A percentile compares a stretch with the other conserved stretches of the same genome.
Conservation (phyloP, 1,140 invertebrate genomes). For the Zaprionus kolodkinae region DNA sequence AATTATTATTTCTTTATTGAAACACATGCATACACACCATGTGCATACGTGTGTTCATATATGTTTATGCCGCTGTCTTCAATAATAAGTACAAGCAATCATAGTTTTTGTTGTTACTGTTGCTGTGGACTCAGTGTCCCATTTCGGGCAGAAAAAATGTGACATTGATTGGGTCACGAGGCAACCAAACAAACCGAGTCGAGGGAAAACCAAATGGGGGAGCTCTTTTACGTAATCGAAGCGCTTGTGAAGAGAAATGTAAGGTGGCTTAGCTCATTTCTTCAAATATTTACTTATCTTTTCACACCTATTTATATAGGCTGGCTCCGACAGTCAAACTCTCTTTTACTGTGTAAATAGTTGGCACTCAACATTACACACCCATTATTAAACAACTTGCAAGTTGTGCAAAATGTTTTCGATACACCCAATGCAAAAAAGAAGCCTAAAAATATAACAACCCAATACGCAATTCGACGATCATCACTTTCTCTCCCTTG, state of each 20-base stretch:
- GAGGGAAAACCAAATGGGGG: conserved; percentile 34
- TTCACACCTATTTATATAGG: conserved; percentile 44
- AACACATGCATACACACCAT: conserved; percentile 13
- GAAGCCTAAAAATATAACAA: conserved; percentile 26
- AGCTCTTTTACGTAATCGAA: conserved; percentile 43
- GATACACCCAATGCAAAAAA: conserved; percentile 13
- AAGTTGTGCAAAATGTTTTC: conserved; percentile 49
- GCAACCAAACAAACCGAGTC: conserved; percentile 16
- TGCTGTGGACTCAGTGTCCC: conserved; percentile 23
- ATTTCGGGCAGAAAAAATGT: conserved; percentile 32
- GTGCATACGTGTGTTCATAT: conserved; percentile 1
- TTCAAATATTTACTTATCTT: conserved; percentile 40
- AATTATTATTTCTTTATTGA: conserved; percentile 51
- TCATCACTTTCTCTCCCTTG: conserved; percentile 47
- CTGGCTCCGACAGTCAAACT: conserved; percentile 35
- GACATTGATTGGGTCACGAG: conserved; percentile 43
- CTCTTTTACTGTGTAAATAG: conserved; percentile 42
- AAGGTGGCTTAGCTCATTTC: conserved; percentile 34
- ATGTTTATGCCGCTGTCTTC: conserved; percentile 39
- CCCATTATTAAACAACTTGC: conserved; percentile 30
- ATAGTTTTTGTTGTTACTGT: conserved; percentile 7
- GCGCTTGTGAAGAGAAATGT: conserved; percentile 26
- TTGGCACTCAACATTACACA: conserved; percentile 9
- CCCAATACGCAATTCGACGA: conserved; percentile 22
- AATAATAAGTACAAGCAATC: conserved; percentile 45